Evolutionary conservation across 92 coral and sea anemone genomes (phyloP), one percentile per base, ranked within the genome.

Genomic region (Phenganax stokvisi): DNA sequence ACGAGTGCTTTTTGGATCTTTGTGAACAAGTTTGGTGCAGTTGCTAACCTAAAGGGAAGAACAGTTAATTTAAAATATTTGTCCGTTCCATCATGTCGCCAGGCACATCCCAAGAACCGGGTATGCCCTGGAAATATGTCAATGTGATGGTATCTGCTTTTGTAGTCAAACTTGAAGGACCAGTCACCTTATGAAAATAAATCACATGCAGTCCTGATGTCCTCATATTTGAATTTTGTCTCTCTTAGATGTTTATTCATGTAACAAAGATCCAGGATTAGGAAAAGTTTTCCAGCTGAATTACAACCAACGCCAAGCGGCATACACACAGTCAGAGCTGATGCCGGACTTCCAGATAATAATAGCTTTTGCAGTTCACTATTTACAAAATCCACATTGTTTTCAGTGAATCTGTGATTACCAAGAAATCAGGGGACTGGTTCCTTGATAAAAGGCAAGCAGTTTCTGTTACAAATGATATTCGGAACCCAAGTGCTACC

Each of bases 11-110:
- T 79, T 60, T 85, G 89, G 64, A 89, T 80, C 59, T 77, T 88
- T 0, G 88, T 85, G 60, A 85, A 88, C 9, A 86, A 58, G 64
- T 58, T 83, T 28, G 87, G 87, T 15, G 83, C 86, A 1, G 87
- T 64, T 8, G 92, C 89, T 51, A 86, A 73, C 20, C 88, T 88
- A 77, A 84, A 86, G 0, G 92, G 88, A 12, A 84, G 83, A 71
- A 86, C 89, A 12, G 88, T 78, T 57, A 82, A 88, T 71, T 78
- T 79, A 60, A 71, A 85, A 62, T 68, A 83, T 67, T 71, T 17
- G 9, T 15, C 3, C 10, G 29, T 9, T 29, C 75, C 75, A 51
- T 59, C 9, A 9, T 30, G 53, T 31, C 15, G 31, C 88, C 90
- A 88, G 27, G 82, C 59, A 54, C 85, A 85, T 51, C 88, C 90